Evolutionary conservation across 2,888 invertebrate species (phyloP).

Genomic region (Sinotaia quadrata): DNA sequence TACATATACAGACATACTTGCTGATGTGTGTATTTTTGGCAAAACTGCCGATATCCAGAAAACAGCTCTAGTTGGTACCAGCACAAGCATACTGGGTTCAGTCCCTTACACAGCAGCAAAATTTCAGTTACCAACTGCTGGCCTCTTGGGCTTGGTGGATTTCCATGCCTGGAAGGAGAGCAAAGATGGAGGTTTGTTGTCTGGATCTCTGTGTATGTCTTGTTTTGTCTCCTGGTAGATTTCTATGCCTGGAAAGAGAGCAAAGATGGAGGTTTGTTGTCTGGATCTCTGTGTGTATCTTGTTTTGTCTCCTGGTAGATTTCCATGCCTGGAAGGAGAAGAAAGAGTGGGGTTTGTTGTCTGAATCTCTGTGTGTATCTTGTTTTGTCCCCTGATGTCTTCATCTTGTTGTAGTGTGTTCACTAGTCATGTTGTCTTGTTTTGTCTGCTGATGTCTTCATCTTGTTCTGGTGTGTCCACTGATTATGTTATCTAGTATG

Average conservation of each 20-base stretch:
- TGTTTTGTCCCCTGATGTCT: not conserved
- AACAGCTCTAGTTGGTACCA: conserved; percentile 64
- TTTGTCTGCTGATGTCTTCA: not conserved
- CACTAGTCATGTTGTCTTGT: not conserved
- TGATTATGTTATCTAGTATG: not conserved
- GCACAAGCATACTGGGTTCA: conserved; percentile 42
- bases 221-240: conserved; percentile 45
- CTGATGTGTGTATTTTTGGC: conserved; percentile 67
- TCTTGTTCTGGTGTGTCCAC: not conserved
- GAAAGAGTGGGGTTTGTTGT: conserved; percentile 58
- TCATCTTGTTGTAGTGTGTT: not conserved
- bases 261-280: conserved; percentile 57
- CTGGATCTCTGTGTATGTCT: not conserved
- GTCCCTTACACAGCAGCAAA: conserved; percentile 47
- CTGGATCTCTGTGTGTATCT: not conserved
- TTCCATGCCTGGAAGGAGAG: conserved; percentile 55
- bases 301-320: conserved; percentile 45
- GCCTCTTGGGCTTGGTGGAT: conserved; percentile 63
- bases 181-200: conserved; percentile 57
- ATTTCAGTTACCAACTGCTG: conserved; percentile 62
- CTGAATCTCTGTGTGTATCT: not conserved
- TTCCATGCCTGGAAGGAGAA: conserved; percentile 55
- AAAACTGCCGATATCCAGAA: conserved; percentile 65
- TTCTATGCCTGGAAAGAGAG: conserved; percentile 55
- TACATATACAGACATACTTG: conserved; percentile 65